Evolutionary conservation across 2,113 vertebrate genomes (phyloP), one percentile per base, ranked within the genome.

Genomic region (Notarius quadriscutis): DNA sequence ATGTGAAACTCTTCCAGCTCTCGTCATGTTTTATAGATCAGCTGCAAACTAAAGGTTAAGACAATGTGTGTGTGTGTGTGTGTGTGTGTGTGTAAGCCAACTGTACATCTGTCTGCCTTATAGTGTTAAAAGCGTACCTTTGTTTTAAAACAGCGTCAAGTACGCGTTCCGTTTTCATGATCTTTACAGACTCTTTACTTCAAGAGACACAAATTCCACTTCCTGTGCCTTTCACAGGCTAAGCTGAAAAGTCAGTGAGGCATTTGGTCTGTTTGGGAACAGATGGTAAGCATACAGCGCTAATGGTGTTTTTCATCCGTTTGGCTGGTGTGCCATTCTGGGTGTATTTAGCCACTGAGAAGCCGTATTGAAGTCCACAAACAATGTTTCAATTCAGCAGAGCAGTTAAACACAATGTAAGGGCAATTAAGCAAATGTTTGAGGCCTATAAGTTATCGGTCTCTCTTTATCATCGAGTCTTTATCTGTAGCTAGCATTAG

Each of bases 191-290:
- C 71, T 57, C 20, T 18, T 80, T 84, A 6, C 12, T 48, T 25
- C 12, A 51, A 67, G 18, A 25, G 17, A 72, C 81, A 89, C 41
- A 81, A 79, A 83, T 57, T 53, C 4, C 25, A 71, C 60, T 60
- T 86, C 71, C 30, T 86, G 34, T 79, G 69, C 69, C 15, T 62
- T 88, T 75, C 30, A 25, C n/a, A 57, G 57, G 53, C 69, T 48
- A 11, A 5, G 57, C 27, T 57, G 81, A 72, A 74, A 11, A 25
- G 82, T 77, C 60, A 78, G 7, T 60, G 74, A 50, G 72, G 14
- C 71, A 27, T 79, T 69, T 41, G 72, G 67, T 7, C 69, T 85
- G 71, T 25, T 85, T 78, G 72, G 25, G 58, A 77, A 30, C 84
- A 78, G 84, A 78, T 85, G 74, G 84, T 4, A 63, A 30, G 9